Evolutionary conservation across 2,888 invertebrate species (phyloP), one percentile per base, ranked within the genome.

Genomic region (Cataglyphis altisquamis): DNA sequence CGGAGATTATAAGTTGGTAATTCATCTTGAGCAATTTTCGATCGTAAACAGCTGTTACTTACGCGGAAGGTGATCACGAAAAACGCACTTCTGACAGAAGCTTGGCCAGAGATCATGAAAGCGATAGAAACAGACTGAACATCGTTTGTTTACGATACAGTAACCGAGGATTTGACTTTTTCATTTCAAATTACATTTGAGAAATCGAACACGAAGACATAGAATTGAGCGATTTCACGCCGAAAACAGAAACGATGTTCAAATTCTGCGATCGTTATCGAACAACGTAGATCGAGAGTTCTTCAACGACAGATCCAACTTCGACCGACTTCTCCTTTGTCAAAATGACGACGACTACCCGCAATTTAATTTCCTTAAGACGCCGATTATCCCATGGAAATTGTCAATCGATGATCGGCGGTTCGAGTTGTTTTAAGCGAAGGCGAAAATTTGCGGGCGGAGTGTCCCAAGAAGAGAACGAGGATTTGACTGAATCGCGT

Each of bases 301-400:
- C 32, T 67, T 62, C 18, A 62, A 78, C 60, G 25, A 25, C 60
- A n/a, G 41, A 45, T 41, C 10, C 25, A 63, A 32, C 41, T 45
- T 15, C 62, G 63, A 48, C 18, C 75, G 77, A 57, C 45, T 75
- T 39, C 72, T 63, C 32, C 68, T 39, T 63, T 62, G 39, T 8
- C 15, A 36, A 55, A 60, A 45, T 48, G 63, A 64, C 63, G 57
- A 77, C 62, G 12, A 64, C 36, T 57, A 63, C 15, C 29, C 82
- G 62, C 67, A 84, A 91, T 91, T 87, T 87, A 87, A 89, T 88
- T 89, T 86, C 70, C 78, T 48, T 52, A 66, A 70, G 80, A 41
- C 36, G 15, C 70, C 29, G 45, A 80, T 60, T 36, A 55, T 70
- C 52, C 55, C 29, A 9, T 39, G 52, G 9, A 63, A 45, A 74